These are phyloP conservation scores for Muscicapa adusta DNA, from an alignment of 2,113 vertebrate species.

Conservation along the genomic window DNA sequence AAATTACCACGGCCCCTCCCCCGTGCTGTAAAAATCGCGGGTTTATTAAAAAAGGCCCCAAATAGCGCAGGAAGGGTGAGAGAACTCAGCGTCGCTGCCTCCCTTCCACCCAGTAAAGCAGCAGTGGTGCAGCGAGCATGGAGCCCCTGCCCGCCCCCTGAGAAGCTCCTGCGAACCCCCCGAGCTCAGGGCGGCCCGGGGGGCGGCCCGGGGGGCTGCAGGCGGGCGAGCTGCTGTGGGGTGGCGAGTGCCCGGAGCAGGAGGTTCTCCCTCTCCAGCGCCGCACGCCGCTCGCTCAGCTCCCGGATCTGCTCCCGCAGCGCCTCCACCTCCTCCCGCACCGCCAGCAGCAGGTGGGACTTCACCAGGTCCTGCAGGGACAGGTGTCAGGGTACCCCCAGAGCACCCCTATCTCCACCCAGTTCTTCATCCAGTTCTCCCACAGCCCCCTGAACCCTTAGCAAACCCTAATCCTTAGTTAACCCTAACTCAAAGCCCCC, in stretches of 20 bases:
- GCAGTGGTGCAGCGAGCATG: background rate
- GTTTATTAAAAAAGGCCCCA: background rate
- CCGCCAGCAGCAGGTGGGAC: background rate
- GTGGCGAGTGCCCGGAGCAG: background rate
- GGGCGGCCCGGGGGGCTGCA: background rate
- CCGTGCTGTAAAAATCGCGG: background rate
- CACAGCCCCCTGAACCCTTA: too few species aligned
- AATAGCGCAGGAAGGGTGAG: background rate
- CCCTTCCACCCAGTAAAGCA: background rate
- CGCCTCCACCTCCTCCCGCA: background rate
- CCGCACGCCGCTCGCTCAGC: background rate
- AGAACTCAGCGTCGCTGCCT: accelerated
- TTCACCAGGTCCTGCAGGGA: background rate
- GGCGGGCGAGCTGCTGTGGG: background rate
- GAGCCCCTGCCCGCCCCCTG: background rate
- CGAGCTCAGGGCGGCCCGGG: background rate
- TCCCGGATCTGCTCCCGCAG: background rate
- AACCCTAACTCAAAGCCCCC: too few species aligned
- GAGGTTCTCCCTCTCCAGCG: background rate
- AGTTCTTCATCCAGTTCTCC: too few species aligned
- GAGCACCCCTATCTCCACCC: too few species aligned
- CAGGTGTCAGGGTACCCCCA: accelerated
- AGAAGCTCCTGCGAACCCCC: background rate
- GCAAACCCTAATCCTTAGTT: too few species aligned
- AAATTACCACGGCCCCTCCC: background rate